Conservation (phyloP, 2,888 invertebrate species). For the Spilosoma lubricipeda region DNA sequence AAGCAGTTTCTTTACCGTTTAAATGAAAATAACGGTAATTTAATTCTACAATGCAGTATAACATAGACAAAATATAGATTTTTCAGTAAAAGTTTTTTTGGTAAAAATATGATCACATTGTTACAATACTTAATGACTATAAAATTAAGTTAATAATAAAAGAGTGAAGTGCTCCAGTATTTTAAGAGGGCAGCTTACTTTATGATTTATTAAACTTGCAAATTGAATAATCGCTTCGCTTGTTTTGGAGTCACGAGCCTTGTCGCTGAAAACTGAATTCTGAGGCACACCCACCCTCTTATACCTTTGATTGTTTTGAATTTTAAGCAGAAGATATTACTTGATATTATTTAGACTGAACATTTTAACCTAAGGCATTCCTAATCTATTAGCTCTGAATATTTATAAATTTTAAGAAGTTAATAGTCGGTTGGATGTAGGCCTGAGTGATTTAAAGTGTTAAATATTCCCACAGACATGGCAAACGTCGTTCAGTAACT, state of each 20-base stretch:
- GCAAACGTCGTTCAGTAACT: background rate
- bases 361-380: background rate
- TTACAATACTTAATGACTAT: no score
- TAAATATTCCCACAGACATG: background rate
- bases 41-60: no score
- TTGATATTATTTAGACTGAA: background rate
- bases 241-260: conserved; percentile 12
- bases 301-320: conserved; percentile 4
- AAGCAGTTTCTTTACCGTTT: no score
- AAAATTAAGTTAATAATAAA: background rate
- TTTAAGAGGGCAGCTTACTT: conserved; percentile 14
- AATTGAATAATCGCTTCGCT: conserved; percentile 23
- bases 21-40: no score
- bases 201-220: conserved; percentile 24
- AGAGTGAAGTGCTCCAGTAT: conserved; percentile 7
- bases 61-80: no score
- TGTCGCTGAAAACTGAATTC: conserved; percentile 9
- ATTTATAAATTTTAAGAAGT: background rate
- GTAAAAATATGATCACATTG: no score
- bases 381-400: background rate
- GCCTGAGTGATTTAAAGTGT: background rate
- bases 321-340: conserved; percentile 4
- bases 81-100: no score
- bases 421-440: background rate
- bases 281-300: background rate